Conservation (phyloP, 2,888 invertebrate genomes). For the Lypha dubia region DNA sequence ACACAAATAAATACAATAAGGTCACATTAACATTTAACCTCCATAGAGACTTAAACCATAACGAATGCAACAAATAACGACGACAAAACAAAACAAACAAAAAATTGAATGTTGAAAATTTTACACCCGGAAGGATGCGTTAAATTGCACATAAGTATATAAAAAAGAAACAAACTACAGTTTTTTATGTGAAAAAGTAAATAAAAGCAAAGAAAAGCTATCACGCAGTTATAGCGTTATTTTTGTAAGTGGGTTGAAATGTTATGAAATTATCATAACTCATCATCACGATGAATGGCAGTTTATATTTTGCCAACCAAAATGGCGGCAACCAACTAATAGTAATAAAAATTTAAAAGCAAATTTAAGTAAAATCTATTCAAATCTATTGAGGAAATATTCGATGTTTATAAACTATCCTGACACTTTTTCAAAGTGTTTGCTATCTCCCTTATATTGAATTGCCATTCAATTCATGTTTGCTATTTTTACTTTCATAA, state of each 20-base stretch:
- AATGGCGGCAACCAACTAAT: neutral
- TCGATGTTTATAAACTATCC: too few relatives aligned
- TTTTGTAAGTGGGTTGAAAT: conserved; percentile 37
- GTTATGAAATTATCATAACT: conserved; percentile 21
- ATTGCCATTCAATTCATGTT: neutral
- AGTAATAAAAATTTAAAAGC: neutral
- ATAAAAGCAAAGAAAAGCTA: neutral
- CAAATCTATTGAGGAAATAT: too few relatives aligned
- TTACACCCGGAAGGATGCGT: conserved; percentile 59
- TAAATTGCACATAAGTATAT: conserved; percentile 24
- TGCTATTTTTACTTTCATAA: neutral
- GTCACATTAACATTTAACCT: conserved; percentile 56
- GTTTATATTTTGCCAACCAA: neutral
- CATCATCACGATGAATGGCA: conserved; percentile 5
- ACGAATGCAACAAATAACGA: conserved; percentile 11
- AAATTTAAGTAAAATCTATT: too few relatives aligned
- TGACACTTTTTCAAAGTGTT: neutral
- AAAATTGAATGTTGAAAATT: conserved; percentile 35
- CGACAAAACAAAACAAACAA: neutral
- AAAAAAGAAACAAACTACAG: neutral
- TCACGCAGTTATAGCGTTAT: conserved; percentile 24
- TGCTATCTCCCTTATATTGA: neutral
- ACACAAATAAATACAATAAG: conserved; percentile 50
- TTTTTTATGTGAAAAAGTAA: neutral
- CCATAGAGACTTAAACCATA: conserved; percentile 21